phyloP scores from a whole-genome alignment of 2,113 vertebrate species.

The Nansenia antarctica region DNA sequence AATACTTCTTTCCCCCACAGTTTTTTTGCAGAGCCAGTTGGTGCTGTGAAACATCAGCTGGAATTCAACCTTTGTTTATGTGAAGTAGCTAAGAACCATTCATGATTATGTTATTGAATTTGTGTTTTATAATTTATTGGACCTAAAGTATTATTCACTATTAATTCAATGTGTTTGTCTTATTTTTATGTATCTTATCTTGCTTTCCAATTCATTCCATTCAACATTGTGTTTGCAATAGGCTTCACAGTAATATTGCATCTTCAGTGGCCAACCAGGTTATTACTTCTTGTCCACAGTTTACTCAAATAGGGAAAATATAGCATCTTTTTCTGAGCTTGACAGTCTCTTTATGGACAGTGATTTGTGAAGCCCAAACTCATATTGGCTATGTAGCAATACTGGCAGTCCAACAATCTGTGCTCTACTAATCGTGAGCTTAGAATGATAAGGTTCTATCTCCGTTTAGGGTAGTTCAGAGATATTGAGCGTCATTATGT shows the following conservation, averaged over 20 bases:
- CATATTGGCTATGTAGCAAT: slow-evolving; percentile 34
- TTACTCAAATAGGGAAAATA: not conserved
- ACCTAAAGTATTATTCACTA: not conserved
- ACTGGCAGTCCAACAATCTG: slow-evolving; percentile 43
- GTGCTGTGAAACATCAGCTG: too few relatives aligned
- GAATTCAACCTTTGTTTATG: not conserved
- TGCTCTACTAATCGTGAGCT: slow-evolving; percentile 20
- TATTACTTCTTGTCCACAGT: slow-evolving; percentile 10
- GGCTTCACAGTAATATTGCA: not conserved
- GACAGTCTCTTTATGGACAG: slow-evolving; percentile 38
- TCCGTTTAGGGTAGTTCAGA: too few relatives aligned
- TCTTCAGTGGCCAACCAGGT: not conserved
- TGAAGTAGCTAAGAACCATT: not conserved
- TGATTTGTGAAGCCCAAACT: slow-evolving; percentile 35
- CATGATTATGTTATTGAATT: not conserved
- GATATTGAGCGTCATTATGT: too few relatives aligned
- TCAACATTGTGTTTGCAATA: not conserved
- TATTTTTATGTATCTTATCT: not conserved
- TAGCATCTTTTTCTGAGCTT: not conserved
- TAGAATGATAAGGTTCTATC: too few relatives aligned
- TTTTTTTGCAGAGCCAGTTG: too few relatives aligned
- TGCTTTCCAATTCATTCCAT: not conserved
- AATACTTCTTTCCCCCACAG: too few relatives aligned
- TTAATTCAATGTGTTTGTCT: not conserved
- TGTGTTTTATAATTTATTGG: not conserved